Conservation (phyloP, 2,888 invertebrate genomes). For the Pseudanteris insignis region DNA sequence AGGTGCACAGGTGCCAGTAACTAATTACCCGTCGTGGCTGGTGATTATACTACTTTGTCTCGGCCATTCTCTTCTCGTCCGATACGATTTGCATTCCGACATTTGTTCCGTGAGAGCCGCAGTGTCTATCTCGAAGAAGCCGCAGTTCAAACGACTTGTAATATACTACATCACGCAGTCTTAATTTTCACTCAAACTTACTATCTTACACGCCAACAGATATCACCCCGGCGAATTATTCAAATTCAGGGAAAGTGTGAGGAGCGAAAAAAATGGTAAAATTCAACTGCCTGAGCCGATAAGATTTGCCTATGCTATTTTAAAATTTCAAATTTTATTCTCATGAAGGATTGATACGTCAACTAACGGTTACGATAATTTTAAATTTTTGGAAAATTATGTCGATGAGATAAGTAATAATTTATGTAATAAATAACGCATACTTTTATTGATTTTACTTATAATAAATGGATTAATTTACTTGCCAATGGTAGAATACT, state of each 20-base stretch:
- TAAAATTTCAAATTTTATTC: too few species aligned
- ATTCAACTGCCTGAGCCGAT: too few species aligned
- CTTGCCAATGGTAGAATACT: too few species aligned
- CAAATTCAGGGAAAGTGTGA: background rate
- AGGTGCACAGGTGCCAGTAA: constrained; percentile 55
- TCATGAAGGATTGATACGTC: too few species aligned
- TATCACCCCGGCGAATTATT: background rate
- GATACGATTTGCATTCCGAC: constrained; percentile 59
- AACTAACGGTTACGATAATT: too few species aligned
- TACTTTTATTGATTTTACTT: too few species aligned
- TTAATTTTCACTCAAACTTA: constrained; percentile 20
- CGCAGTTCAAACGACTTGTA: constrained; percentile 47
- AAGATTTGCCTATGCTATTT: too few species aligned
- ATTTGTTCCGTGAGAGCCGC: constrained; percentile 52
- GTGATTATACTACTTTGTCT: constrained; percentile 65
- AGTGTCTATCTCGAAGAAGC: constrained; percentile 53
- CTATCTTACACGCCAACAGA: constrained; percentile 4
- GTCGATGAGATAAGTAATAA: too few species aligned
- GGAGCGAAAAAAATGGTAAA: too few species aligned
- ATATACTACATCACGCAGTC: constrained; percentile 40
- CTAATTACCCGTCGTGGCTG: constrained; percentile 63
- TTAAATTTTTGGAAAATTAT: too few species aligned
- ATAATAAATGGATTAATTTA: too few species aligned
- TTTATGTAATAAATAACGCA: too few species aligned
- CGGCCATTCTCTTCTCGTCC: constrained; percentile 49